Conservation (phyloP, 1,140 invertebrate genomes). For the Pteromalus puparum region DNA sequence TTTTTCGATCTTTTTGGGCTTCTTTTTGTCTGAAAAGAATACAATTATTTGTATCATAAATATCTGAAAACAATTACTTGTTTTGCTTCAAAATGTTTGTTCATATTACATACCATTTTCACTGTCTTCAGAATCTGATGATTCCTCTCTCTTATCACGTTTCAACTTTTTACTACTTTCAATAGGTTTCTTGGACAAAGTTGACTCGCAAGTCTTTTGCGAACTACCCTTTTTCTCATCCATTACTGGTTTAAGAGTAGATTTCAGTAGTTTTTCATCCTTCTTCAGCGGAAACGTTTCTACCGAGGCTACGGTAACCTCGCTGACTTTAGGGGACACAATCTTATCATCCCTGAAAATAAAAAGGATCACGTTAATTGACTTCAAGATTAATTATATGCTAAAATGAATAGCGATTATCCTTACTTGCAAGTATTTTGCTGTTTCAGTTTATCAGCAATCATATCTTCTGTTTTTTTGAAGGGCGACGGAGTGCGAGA, state of each 20-base stretch:
- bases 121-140: conserved; percentile 75
- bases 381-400: background rate
- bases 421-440: conserved; percentile 64
- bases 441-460: conserved; percentile 71
- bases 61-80: background rate
- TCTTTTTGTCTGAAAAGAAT: conserved; percentile 68
- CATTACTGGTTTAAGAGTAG: conserved; percentile 53
- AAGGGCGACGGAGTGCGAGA: conserved; percentile 88
- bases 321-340: conserved; percentile 65
- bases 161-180: conserved; percentile 70
- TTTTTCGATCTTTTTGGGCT: conserved; percentile 69
- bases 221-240: conserved; percentile 67
- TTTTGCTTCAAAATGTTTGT: background rate
- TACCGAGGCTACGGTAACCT: conserved; percentile 58
- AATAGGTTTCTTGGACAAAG: conserved; percentile 62
- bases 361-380: conserved; percentile 24
- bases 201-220: conserved; percentile 63
- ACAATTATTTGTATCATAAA: background rate
- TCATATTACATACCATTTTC: conserved; percentile 67
- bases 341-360: conserved; percentile 67
- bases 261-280: conserved; percentile 65
- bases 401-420: background rate
- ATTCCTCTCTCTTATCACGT: conserved; percentile 71
- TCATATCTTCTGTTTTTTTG: conserved; percentile 85
- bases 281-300: conserved; percentile 71